phyloP scores from a whole-genome alignment of 1,140 invertebrate genomes.

The Zophobas morio region DNA sequence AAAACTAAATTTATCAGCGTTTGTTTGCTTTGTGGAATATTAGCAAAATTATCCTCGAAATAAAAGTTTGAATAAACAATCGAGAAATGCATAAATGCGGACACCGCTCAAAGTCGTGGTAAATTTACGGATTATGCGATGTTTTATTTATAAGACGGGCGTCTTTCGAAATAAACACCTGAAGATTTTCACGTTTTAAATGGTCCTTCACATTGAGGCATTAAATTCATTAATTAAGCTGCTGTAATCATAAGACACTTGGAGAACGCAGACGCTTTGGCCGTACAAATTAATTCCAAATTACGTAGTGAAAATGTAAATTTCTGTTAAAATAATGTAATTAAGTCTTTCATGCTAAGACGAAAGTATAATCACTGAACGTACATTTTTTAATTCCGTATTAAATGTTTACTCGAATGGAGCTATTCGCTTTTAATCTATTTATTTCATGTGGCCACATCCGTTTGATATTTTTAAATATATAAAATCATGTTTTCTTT shows the following conservation, averaged over 20 bases:
- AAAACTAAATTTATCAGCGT: constrained; percentile 16
- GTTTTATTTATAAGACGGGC: not conserved
- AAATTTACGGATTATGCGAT: not conserved
- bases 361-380: too few species aligned
- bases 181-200: too few species aligned
- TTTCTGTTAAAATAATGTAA: not conserved
- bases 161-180: not conserved
- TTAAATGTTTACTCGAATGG: too few species aligned
- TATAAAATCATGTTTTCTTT: too few species aligned
- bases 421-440: too few species aligned
- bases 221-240: not conserved
- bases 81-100: not conserved
- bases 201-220: too few species aligned
- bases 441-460: too few species aligned
- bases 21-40: constrained; percentile 13
- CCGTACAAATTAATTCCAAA: not conserved
- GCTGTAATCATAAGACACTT: not conserved
- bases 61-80: constrained; percentile 36
- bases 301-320: not conserved
- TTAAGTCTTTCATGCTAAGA: too few species aligned
- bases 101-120: not conserved
- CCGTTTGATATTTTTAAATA: too few species aligned
- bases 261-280: not conserved
- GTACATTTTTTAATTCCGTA: too few species aligned
- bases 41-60: constrained; percentile 17